phyloP scores from a whole-genome alignment of 2,797 vertebrate species.

The Gambelia wislizenii region DNA sequence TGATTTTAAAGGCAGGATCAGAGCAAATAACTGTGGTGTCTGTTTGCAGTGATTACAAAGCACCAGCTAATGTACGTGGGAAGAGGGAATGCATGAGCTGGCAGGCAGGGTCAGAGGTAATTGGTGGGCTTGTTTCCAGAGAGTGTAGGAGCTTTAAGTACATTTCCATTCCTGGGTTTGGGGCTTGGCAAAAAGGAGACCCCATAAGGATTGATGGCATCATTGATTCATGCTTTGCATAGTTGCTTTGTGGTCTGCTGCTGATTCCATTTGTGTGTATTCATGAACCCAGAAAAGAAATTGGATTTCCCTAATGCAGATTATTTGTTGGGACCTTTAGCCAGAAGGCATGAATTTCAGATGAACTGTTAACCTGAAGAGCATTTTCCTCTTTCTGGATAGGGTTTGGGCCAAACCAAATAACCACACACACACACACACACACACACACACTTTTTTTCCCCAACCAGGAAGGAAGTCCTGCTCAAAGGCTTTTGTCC shows the following conservation, averaged over 20 bases:
- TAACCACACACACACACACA: background rate
- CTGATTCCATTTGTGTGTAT: slow-evolving; percentile 9
- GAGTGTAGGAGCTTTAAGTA: slow-evolving; percentile 17
- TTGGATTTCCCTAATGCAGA: background rate
- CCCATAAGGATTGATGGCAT: background rate
- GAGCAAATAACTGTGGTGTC: background rate
- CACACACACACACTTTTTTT: background rate
- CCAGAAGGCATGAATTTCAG: background rate
- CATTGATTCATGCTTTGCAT: slow-evolving; percentile 19
- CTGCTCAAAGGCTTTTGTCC: slow-evolving; percentile 23
- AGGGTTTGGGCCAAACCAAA: slow-evolving; percentile 20
- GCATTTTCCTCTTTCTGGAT: slow-evolving; percentile 15
- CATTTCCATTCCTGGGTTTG: slow-evolving; percentile 32
- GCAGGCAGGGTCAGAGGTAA: background rate
- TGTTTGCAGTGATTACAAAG: background rate
- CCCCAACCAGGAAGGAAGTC: slow-evolving; percentile 10
- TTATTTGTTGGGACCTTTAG: background rate
- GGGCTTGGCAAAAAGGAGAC: slow-evolving; percentile 19
- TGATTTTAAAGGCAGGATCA: background rate
- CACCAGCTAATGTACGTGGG: slow-evolving; percentile 2
- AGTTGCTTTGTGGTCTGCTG: slow-evolving; percentile 22
- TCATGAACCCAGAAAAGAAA: slow-evolving; percentile 20
- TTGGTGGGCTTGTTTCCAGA: background rate
- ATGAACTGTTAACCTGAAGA: slow-evolving; percentile 7
- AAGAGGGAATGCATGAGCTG: slow-evolving; percentile 11